These are phyloP conservation scores for Drosophila littoralis DNA, from an alignment of 1,140 invertebrate genomes.

Conservation along the genomic window DNA sequence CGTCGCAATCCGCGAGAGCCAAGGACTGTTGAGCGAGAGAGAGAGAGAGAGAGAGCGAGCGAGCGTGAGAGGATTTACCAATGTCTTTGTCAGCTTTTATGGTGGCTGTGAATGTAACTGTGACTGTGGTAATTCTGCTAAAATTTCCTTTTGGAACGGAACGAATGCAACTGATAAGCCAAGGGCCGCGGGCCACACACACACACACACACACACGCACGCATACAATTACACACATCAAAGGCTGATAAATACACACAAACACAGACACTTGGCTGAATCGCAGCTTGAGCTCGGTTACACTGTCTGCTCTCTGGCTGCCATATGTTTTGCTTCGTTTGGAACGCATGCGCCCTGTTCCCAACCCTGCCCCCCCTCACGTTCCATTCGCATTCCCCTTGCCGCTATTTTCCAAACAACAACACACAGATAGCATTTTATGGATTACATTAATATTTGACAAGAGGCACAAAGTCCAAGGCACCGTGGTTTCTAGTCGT, in stretches of 20 bases:
- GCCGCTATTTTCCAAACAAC: constrained; percentile 33
- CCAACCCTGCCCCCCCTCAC: not conserved
- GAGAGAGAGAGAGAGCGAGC: not conserved
- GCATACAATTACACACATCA: constrained; percentile 3
- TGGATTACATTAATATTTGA: constrained; percentile 73
- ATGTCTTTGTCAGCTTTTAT: constrained; percentile 24
- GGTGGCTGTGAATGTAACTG: not conserved
- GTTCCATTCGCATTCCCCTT: constrained; percentile 7
- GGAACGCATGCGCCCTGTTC: constrained; percentile 62
- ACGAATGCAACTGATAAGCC: constrained; percentile 53
- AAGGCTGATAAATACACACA: constrained; percentile 43
- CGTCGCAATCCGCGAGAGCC: constrained; percentile 20
- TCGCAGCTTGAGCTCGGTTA: constrained; percentile 15
- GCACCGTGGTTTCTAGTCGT: constrained; percentile 51
- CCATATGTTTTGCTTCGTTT: constrained; percentile 45
- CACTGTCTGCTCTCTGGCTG: constrained; percentile 34
- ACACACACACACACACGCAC: constrained; percentile 31
- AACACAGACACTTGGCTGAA: constrained; percentile 7
- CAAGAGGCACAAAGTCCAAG: constrained; percentile 40
- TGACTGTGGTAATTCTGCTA: constrained; percentile 35
- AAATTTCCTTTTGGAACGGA: constrained; percentile 33
- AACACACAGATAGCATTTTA: constrained; percentile 58
- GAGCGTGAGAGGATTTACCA: constrained; percentile 6
- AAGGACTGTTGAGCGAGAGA: constrained; percentile 4
- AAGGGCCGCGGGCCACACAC: constrained; percentile 26